Percentiles rank a stretch among this genome's conserved stretches.
phyloP scores from a whole-genome alignment of 92 coral and sea anemone genomes.

The Galaxea fascicularis region DNA sequence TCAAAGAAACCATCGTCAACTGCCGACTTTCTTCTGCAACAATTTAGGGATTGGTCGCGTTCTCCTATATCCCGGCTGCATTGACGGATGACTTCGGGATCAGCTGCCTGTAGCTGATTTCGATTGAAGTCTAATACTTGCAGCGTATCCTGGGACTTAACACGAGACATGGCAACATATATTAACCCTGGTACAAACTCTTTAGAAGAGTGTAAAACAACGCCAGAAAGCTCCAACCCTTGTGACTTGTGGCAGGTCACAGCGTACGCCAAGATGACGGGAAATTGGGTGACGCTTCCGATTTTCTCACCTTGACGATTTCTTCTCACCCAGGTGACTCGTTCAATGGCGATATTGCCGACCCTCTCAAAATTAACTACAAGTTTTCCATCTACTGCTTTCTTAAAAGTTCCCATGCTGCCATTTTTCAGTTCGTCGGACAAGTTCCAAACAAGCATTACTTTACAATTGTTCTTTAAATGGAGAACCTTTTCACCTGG shows the following conservation, averaged over 20 bases:
- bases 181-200: conserved; percentile 30
- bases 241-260: conserved; percentile 4
- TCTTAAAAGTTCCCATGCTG: conserved; percentile 17
- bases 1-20: not conserved
- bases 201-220: conserved; percentile 1
- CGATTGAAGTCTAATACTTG: not conserved
- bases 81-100: not conserved
- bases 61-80: not conserved
- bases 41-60: not conserved
- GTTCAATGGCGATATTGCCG: not conserved
- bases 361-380: not conserved
- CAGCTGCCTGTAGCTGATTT: not conserved
- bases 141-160: not conserved
- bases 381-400: not conserved
- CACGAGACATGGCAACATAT: conserved; percentile 8
- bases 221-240: conserved; percentile 5
- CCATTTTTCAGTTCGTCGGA: conserved; percentile 35
- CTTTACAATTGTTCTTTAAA: conserved; percentile 28
- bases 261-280: not conserved
- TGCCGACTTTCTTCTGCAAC: not conserved
- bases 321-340: not conserved
- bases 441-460: conserved; percentile 55
- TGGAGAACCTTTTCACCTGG: not conserved
- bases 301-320: not conserved
- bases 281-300: not conserved